Base-by-base conservation (phyloP, 2,797 vertebrate genomes). In the Acropternis orthonyx region DNA sequence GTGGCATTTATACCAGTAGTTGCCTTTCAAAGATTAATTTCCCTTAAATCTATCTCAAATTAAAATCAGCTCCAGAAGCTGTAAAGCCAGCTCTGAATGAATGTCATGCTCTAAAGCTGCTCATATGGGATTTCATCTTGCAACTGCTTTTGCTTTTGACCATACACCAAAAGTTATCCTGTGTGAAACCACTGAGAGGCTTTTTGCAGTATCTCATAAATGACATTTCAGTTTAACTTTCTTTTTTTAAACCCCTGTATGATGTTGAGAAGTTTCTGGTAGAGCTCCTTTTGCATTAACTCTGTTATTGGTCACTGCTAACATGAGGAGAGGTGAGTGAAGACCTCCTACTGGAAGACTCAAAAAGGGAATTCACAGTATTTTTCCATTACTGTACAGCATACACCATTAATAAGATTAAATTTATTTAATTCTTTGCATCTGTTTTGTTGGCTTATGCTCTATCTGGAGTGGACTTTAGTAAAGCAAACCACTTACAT, bases 141-240 rank as follows among this genome's bases (percentile, higher is more conserved):
- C 77, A 95, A 80, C 86, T 95, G 95, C 88, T 74, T 73, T 44
- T 90, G 78, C 68, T 94, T 85, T 61, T 71, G 41, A 58, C 87
- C 80, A 95, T 90, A 87, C 94, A 96, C 95, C 95, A 97, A 93
- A 97, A 94, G 76, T 87, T 87, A 74, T 96, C 97, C 97, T 23
- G 97, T 96, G 98, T 98, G 98, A 98, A 98, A 98, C 97, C 82
- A 62, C 94, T 27, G 88, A 95, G 79, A 85, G 84, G 66, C 93
- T 91, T 92, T 89, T 88, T 91, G 68, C 92, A 51, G 58, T 96
- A 90, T 92, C 89, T 97, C 94, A 94, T 92, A 92, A 94, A 49
- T 94, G 80, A 75, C 91, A 80, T 95, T 96, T 96, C 91, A 93
- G 95, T 97, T 96, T 68, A 77, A 90, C 91, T 73, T 95, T 56